phyloP scores from a whole-genome alignment of 92 coral and sea anemone species.

The Desmophyllum pertusum region DNA sequence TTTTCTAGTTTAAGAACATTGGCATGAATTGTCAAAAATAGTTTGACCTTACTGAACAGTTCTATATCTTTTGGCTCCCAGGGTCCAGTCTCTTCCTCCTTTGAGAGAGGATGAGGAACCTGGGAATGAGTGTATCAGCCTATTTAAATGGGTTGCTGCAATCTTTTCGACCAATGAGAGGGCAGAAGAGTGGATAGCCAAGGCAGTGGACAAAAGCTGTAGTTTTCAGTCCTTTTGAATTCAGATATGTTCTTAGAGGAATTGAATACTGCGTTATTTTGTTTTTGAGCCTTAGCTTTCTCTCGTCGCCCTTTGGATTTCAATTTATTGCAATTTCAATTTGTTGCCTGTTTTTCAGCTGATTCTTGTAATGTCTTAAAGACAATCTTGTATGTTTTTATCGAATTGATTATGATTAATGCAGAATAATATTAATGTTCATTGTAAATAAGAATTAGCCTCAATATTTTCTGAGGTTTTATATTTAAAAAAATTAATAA shows the following conservation, averaged over 20 bases:
- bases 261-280: not conserved
- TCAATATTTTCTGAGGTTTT: not conserved
- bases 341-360: not conserved
- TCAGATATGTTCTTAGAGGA: not conserved
- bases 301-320: not conserved
- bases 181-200: not conserved
- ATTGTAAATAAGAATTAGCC: not conserved
- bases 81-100: not conserved
- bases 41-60: too few relatives aligned
- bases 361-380: not conserved
- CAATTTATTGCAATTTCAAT: not conserved
- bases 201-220: not conserved
- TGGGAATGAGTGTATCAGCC: not conserved
- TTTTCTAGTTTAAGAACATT: too few relatives aligned
- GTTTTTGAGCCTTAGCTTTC: not conserved
- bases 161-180: not conserved
- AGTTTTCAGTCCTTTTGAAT: not conserved
- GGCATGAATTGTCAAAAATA: too few relatives aligned
- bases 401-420: not conserved
- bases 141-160: not conserved
- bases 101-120: not conserved
- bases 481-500: not conserved
- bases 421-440: not conserved
- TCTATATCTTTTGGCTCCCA: not conserved
- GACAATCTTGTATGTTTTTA: not conserved